phyloP scores from a whole-genome alignment of 2,113 vertebrate genomes.

The Tiliqua scincoides region DNA sequence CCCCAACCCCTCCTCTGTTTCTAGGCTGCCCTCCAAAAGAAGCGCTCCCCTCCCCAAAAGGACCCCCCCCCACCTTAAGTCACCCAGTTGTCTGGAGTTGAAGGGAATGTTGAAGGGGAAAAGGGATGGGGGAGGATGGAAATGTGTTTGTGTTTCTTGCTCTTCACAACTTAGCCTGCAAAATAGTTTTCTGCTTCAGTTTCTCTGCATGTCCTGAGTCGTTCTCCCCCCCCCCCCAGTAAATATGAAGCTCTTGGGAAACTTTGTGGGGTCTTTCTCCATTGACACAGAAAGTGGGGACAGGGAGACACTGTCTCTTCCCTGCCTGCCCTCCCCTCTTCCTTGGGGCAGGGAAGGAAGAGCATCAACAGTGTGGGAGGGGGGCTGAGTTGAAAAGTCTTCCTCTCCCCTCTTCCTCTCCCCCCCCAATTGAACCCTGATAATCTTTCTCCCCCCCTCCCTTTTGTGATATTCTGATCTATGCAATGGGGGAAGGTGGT shows the following conservation, averaged over 20 bases:
- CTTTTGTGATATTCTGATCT: background rate
- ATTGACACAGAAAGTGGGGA: background rate
- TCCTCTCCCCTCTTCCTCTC: background rate
- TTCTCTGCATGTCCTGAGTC: background rate
- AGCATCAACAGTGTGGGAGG: too few relatives aligned
- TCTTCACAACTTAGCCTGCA: background rate
- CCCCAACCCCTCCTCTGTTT: too few relatives aligned
- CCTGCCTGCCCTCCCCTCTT: too few relatives aligned
- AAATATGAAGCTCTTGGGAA: slow-evolving; percentile 15
- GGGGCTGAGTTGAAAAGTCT: background rate
- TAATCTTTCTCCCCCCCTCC: background rate
- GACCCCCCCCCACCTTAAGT: too few relatives aligned
- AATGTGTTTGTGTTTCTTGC: background rate
- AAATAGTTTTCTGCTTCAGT: background rate
- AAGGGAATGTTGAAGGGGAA: background rate
- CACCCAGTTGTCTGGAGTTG: too few relatives aligned
- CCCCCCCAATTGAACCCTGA: background rate
- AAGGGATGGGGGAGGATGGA: background rate
- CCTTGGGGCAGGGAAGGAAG: background rate
- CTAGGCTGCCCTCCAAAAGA: too few relatives aligned
- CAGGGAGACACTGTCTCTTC: background rate
- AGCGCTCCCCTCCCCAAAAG: too few relatives aligned
- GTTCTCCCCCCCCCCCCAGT: background rate
- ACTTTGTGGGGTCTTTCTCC: slow-evolving; percentile 4
- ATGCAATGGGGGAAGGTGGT: background rate